Conservation (phyloP, 2,888 invertebrate species). For the Stenoptilia bipunctidactyla region DNA sequence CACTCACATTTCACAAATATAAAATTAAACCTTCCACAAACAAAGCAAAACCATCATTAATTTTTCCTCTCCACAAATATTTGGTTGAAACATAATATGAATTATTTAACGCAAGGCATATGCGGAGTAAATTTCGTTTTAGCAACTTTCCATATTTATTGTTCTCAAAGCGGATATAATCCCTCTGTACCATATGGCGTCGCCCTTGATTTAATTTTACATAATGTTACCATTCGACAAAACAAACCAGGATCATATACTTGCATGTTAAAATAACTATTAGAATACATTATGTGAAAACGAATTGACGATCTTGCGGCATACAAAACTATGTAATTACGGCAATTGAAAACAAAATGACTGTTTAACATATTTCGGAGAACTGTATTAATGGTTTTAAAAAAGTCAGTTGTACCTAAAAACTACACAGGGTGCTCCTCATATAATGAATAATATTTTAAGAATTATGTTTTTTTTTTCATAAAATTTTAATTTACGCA, state of each 20-base stretch:
- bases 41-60: neutral
- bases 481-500: no score
- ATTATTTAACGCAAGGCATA: neutral
- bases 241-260: constrained; percentile 25
- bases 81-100: neutral
- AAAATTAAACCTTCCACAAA: no score
- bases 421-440: no score
- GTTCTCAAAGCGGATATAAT: neutral
- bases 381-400: constrained; percentile 9
- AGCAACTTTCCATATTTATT: constrained; percentile 1
- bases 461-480: no score
- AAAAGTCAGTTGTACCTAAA: no score
- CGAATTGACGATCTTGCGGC: constrained; percentile 31
- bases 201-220: neutral
- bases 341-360: constrained; percentile 15
- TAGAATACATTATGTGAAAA: constrained; percentile 24
- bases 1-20: no score
- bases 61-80: neutral
- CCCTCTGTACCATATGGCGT: neutral
- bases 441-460: no score
- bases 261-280: constrained; percentile 20
- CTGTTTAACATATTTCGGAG: constrained; percentile 18
- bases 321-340: constrained; percentile 9
- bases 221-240: neutral
- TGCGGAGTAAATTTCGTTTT: neutral